Base-by-base conservation (phyloP, 2,797 vertebrate genomes). In the Pipistrellus nathusii region DNA sequence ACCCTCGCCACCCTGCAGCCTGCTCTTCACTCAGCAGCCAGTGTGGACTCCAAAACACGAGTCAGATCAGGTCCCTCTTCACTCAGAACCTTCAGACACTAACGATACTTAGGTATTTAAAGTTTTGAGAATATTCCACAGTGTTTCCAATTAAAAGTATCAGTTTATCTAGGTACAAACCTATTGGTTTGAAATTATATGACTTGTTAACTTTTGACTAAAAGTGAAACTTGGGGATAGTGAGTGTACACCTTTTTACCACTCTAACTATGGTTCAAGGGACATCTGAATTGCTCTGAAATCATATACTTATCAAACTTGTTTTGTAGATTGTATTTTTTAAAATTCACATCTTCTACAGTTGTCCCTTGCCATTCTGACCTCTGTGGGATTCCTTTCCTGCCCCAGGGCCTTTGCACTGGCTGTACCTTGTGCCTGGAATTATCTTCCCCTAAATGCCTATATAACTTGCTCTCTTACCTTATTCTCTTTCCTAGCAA, bases 81-180 rank as follows among this genome's bases (percentile, higher is more conserved):
- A n/a, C 62, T 80, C 44, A 48, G 11, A 85, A 68, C 57, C 86
- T 90, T 77, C 51, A 89, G 62, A 44, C 72, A 71, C 55, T 82
- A n/a, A n/a, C n/a, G n/a, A n/a, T n/a, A n/a, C 88, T 96, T 93
- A 81, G 90, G 82, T 41, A 85, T 85, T 88, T 92, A 91, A 94
- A 73, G 73, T 77, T 81, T 72, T 48, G n/a, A 62, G 53, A 46
- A 46, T 53, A 18, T 88, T 73, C 80, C 89, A 62, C 72, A 84
- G 32, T 76, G 59, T 88, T 87, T 94, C 81, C 68, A 91, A 93
- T 84, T 80, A 66, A 80, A 94, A 84, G 80, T 83, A 82, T 82
- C 77, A 77, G 4, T 82, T 81, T 91, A 48, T 73, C 72, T 77
- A 88, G 48, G 88, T 64, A 62, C 48, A 95, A 76, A 94, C 68